Evolutionary conservation across 2,113 vertebrate species (phyloP), one percentile per base, ranked within the genome.

Genomic region (Nothocercus nigrocapillus): DNA sequence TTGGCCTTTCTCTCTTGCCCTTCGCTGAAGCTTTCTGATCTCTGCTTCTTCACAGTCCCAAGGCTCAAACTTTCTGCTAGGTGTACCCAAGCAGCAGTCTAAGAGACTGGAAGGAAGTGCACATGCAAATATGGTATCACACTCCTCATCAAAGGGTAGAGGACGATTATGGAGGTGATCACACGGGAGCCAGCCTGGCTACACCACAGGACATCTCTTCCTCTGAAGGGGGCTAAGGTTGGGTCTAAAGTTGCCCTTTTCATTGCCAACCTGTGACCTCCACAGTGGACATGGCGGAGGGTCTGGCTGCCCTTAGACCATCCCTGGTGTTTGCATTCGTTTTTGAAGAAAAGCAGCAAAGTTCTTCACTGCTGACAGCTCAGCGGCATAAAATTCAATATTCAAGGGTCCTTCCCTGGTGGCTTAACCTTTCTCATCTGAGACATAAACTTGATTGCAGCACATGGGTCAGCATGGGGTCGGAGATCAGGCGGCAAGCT

Each of bases 381-480:
- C 28, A 38, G 24, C 32, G 36, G 45, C 42, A 67, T 53, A 73
- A 58, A 79, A 82, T n/a, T 79, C 40, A 53, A 2, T 13, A 62
- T 53, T 74, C 30, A 69, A 25, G 0, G 1, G 10, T 12, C 10
- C 24, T 45, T 76, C 40, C 6, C 32, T 62, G 70, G 7, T 54
- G 54, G 17, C 36, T 67, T 77, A 62, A 44, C 36, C 44, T 45
- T 54, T 53, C 40, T 82, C 8, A 8, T 45, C 51, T 36, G 18
- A 40, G 63, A 70, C 59, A 66, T 18, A 74, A 89, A 66, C 30
- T 11, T 53, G 34, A 74, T 19, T n/a, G 88, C 1, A 0, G 62
- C 36, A 54, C 0, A 0, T 7, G 36, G 58, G 12, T 61, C 73
- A 45, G 24, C 16, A 11, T 2, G 0, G 28, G 4, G 13, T 20